Percentiles rank a stretch among this genome's conserved stretches.
phyloP scores from a whole-genome alignment of 2,113 vertebrate genomes.

The Pelodiscus sinensis region DNA sequence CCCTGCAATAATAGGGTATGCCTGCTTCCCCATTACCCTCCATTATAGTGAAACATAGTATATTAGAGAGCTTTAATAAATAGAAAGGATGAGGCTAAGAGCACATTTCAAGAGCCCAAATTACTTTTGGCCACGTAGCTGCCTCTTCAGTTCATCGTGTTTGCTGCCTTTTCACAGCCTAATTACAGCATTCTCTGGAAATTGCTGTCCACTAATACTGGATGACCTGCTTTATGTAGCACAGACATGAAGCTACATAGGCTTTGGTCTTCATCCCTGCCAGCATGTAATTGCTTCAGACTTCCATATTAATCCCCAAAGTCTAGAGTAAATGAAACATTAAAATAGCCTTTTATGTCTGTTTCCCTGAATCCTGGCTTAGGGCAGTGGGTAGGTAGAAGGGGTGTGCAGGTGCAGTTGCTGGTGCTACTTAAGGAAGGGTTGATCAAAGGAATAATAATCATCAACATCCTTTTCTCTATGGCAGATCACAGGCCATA shows the following conservation, averaged over 20 bases:
- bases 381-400: background rate
- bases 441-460: constrained; percentile 60
- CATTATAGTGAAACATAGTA: constrained; percentile 68
- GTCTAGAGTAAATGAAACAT: constrained; percentile 71
- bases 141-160: constrained; percentile 67
- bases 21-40: constrained; percentile 73
- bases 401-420: background rate
- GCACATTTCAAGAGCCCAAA: constrained; percentile 74
- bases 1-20: constrained; percentile 68
- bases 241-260: background rate
- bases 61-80: constrained; percentile 80
- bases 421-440: constrained; percentile 7
- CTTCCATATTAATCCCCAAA: constrained; percentile 61
- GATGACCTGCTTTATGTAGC: constrained; percentile 53
- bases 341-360: constrained; percentile 71
- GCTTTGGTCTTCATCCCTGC: constrained; percentile 33
- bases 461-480: background rate
- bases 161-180: constrained; percentile 68
- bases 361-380: constrained; percentile 2
- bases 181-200: constrained; percentile 68
- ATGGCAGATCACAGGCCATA: constrained; percentile 5
- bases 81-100: constrained; percentile 65
- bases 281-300: constrained; percentile 61
- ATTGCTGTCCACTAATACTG: constrained; percentile 53
- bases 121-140: constrained; percentile 72